Base-by-base conservation (phyloP, 2,113 vertebrate genomes). In the Calidris pugnax region DNA sequence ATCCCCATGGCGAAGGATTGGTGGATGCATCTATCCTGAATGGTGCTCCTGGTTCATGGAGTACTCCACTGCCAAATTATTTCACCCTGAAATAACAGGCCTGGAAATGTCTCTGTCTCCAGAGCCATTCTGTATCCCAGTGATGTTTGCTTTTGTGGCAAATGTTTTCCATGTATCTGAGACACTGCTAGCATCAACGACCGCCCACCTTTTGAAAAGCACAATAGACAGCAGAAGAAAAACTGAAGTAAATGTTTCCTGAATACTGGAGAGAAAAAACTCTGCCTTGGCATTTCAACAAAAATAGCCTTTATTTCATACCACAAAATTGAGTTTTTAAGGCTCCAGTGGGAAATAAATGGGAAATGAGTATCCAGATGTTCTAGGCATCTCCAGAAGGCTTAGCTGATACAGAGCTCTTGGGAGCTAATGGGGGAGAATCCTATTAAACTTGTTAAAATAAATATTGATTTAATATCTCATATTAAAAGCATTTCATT, bases 381-480 rank as follows among this genome's bases (percentile, higher is more conserved):
- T 93, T 74, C 60, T 53, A 90, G 35, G 23, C 47, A 62, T 94
- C 60, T 96, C 33, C 69, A 86, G 63, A 84, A 92, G 33, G 5
- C 41, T 88, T 0, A 1, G 39, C 20, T 1, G 1, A 77, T 73
- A 1, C 1, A 69, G 51, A 76, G 17, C 47, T 86, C 68, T 67
- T 56, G 72, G 64, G 82, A 96, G 7, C 14, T 76, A 74, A 77
- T 47, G 17, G 10, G 6, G 7, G 16, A 88, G 50, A 86, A 88
- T 74, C n/a, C 51, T 84, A 59, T 90, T 80, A 83, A 74, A 88
- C 37, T 69, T 90, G 37, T 71, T 83, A 88, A 94, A 90, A 90
- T 57, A 94, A 87, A 77, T 94, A 86, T 50, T 90, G 28, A 47
- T 57, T 74, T 90, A 84, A 66, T 86, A 74, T 23, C 3, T 76